These are phyloP conservation scores for Xenops minutus DNA, from an alignment of 2,797 vertebrate genomes.

Conservation along the genomic window DNA sequence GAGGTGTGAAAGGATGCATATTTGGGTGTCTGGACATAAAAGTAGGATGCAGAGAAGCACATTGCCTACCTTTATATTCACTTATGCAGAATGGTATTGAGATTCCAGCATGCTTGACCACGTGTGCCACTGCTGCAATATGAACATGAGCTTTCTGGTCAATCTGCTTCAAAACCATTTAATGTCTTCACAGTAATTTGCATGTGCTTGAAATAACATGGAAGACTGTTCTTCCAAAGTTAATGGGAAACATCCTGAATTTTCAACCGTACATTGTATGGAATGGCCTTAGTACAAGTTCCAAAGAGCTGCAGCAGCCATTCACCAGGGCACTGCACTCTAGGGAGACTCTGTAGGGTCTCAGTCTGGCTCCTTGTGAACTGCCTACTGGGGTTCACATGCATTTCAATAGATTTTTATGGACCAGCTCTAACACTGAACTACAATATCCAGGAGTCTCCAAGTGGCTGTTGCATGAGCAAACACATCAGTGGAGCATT, in stretches of 20 bases:
- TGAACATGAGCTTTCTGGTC: not conserved
- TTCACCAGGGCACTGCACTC: accelerated
- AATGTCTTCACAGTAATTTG: not conserved
- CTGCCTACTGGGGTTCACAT: not conserved
- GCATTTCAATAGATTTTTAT: not conserved
- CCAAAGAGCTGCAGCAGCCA: not conserved
- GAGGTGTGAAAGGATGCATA: not conserved
- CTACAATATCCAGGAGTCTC: not conserved
- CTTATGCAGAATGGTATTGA: not conserved
- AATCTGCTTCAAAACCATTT: not conserved
- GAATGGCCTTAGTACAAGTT: not conserved
- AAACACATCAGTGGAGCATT: not conserved
- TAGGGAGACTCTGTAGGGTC: not conserved
- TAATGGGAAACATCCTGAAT: not conserved
- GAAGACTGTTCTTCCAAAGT: not conserved
- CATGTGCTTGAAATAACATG: not conserved
- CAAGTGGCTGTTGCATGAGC: accelerated
- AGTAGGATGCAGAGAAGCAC: not conserved
- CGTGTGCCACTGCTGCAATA: accelerated
- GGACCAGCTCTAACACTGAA: not conserved
- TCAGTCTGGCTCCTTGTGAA: not conserved
- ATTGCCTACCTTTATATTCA: not conserved
- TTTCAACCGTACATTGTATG: not conserved
- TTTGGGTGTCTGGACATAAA: not conserved
- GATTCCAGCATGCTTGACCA: not conserved